These are phyloP conservation scores for Tenthredo scrophulariae DNA, from an alignment of 2,888 invertebrate genomes.

Conservation along the genomic window DNA sequence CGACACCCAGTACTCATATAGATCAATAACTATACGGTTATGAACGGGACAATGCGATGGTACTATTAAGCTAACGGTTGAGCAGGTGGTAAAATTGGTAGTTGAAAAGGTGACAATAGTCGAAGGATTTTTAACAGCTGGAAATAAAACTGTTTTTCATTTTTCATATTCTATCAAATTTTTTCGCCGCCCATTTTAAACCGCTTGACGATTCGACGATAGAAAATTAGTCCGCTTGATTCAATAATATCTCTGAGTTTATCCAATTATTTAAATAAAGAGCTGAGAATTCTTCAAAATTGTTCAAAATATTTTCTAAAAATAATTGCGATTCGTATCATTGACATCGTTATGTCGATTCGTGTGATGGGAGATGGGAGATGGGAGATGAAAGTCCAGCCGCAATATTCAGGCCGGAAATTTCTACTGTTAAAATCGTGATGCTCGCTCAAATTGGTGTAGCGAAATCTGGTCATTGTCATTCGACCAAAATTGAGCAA, in stretches of 20 bases:
- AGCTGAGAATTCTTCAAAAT: not conserved
- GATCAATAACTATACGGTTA: constrained; percentile 33
- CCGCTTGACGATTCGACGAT: not conserved
- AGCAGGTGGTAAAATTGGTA: constrained; percentile 34
- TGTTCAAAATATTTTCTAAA: not conserved
- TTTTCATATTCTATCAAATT: not conserved
- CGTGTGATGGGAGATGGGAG: not conserved
- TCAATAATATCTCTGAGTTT: not conserved
- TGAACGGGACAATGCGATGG: constrained; percentile 20
- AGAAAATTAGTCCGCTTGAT: not conserved
- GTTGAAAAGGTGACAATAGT: constrained; percentile 39
- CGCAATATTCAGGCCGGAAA: not conserved
- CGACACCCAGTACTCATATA: not conserved
- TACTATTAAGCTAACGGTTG: constrained; percentile 27
- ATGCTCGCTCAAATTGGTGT: not conserved
- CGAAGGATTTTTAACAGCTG: not conserved
- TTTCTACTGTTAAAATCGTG: not conserved
- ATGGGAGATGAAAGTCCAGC: not conserved
- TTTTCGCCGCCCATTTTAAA: not conserved
- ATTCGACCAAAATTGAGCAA: not conserved
- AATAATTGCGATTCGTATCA: not conserved
- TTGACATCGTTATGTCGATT: not conserved
- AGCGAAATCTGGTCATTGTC: not conserved
- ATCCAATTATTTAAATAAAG: not conserved
- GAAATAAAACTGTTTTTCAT: not conserved